Base-by-base conservation (phyloP, 2,797 vertebrate species). In the Varecia variegata region DNA sequence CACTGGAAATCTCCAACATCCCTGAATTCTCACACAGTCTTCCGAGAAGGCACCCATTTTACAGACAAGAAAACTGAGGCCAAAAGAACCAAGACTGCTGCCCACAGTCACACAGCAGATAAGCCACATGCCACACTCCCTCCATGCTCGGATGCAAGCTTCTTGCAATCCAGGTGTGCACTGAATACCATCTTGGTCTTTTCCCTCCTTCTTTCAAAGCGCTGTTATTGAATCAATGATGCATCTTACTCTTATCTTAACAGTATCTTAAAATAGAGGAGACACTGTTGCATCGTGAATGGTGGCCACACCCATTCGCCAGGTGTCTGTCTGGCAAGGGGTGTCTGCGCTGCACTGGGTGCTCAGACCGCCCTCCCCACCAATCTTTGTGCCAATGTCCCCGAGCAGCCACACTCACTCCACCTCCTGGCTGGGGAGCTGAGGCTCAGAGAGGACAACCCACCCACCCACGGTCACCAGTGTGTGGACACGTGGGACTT, bases 61-160 rank as follows among this genome's bases (percentile, higher is more conserved):
- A 90, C 38, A 87, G 95, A 67, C 12, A 38, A 81, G 58, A 40
- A 76, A 67, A 40, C 85, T 0, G 4, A 94, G 71, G 65, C 45
- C 5, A 3, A 5, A 25, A 27, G 30, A 47, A 65, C 30, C 43
- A 27, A 43, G 56, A 27, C 12, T 0, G 3, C 38, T 0, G 3
- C 62, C 43, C 7, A 1, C 1, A 15, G 68, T 23, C 25, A 38
- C 40, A 56, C 7, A 81, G 65, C 7, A 52, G 77, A 40, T 0
- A 35, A 35, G 76, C 15, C 30, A 20, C 7, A 23, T 0, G 47
- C 23, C 0, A 1, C 23, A 47, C 1, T 7, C 3, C 27, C 70
- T 54, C n/a, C 8, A 0, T 6, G 17, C 77, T 45, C 21, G 7
- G 47, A 38, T 1, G 21, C 10, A 5, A 0, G 15, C 43, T 50